These are phyloP conservation scores for Pontoporia blainvillei DNA, from an alignment of 2,113 vertebrate genomes.

Conservation along the genomic window DNA sequence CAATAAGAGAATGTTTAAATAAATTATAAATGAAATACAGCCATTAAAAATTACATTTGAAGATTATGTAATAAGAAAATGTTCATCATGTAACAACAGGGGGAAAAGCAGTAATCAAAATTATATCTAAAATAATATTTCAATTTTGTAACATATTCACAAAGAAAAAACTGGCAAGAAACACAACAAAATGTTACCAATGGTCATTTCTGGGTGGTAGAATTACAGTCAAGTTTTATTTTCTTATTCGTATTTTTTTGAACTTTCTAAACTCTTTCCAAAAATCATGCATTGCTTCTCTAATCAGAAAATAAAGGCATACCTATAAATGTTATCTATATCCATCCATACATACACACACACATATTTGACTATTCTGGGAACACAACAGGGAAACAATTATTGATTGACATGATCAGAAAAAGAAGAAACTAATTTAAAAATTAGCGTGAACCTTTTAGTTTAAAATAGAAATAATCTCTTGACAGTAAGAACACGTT, in stretches of 20 bases:
- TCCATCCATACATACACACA: background rate
- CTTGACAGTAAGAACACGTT: background rate
- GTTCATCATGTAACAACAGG: background rate
- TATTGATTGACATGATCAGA: background rate
- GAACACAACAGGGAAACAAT: background rate
- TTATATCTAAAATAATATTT: background rate
- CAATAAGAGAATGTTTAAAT: background rate
- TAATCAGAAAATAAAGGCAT: background rate
- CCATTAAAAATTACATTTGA: background rate
- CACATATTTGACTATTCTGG: background rate
- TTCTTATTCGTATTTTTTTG: background rate
- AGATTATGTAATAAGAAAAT: background rate
- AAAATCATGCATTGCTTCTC: background rate
- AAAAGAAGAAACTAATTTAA: background rate
- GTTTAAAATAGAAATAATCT: slow-evolving; percentile 4
- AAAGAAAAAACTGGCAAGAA: background rate
- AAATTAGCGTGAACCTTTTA: background rate
- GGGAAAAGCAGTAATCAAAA: background rate
- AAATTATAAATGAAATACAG: background rate
- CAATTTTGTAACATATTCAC: background rate
- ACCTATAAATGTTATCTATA: background rate
- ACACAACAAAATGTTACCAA: background rate
- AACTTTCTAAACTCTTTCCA: background rate
- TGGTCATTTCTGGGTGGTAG: background rate
- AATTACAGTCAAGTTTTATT: background rate